Conservation (phyloP, 2,888 invertebrate species). For the Drepanosiphum platanoidis region DNA sequence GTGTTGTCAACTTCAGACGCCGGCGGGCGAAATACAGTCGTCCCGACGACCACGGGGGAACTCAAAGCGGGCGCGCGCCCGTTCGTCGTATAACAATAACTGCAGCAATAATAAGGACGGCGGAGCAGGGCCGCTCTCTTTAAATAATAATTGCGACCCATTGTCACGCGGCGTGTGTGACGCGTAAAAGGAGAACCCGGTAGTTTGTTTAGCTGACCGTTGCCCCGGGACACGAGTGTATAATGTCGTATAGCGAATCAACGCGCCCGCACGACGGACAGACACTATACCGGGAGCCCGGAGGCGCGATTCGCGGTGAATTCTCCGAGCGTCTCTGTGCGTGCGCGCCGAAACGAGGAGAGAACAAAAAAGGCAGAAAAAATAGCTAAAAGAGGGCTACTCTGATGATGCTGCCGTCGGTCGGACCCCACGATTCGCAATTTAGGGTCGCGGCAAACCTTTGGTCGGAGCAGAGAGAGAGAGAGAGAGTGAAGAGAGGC, state of each 20-base stretch:
- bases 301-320: conserved; percentile 2
- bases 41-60: too few species aligned
- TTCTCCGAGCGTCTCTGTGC: conserved; percentile 3
- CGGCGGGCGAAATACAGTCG: too few species aligned
- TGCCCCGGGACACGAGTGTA: conserved; percentile 33
- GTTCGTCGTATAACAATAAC: neutral
- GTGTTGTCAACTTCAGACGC: too few species aligned
- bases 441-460: neutral
- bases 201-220: conserved; percentile 36
- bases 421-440: neutral
- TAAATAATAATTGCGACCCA: conserved; percentile 1
- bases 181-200: neutral
- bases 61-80: neutral
- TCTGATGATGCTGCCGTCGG: neutral
- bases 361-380: conserved; percentile 1
- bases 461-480: neutral
- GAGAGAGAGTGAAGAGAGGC: neutral
- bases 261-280: neutral
- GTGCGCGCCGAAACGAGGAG: neutral
- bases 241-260: neutral
- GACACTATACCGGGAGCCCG: neutral
- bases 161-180: neutral
- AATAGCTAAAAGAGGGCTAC: conserved; percentile 7
- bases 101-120: neutral
- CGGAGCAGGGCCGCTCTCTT: neutral